Base-by-base conservation (phyloP, 2,797 vertebrate genomes). In the Helicolenus hilgendorfi region DNA sequence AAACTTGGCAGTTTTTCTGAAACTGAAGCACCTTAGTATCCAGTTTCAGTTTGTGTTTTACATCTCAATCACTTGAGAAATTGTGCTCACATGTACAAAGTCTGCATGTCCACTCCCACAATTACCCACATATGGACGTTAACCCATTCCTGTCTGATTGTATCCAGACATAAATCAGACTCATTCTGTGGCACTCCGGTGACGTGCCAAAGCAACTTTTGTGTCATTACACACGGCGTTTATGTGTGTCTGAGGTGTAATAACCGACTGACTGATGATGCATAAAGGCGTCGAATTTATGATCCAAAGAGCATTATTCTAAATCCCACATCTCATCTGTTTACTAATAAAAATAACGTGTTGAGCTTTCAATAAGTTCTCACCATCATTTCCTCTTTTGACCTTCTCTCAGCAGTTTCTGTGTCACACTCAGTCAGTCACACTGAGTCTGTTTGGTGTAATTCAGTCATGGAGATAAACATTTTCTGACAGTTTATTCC, bases 221-320 rank as follows among this genome's bases (percentile, higher is more conserved):
- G 49, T 83, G 67, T 56, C 72, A 77, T 79, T 38, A 26, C 18
- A 29, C 53, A 9, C 69, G 1, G 49, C 33, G 2, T 53, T 73
- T 84, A 55, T 68, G 35, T 76, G 72, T 55, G 33, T 68, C 68
- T 33, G 59, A n/a, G n/a, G 26, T 62, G 38, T 65, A 60, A 75
- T 59, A 78, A 55, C n/a, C 2, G 10, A 5, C 33, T 8, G 22
- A 60, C 64, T 35, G 70, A 68, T 82, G 87, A 77, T 4, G 24
- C 78, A 60, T 59, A 41, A 58, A 77, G 22, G n/a, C 7, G 4
- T 79, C 18, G 65, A 36, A 79, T 87, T 80, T 60, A 80, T 77
- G 38, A 78, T 67, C 64, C 59, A n/a, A 1, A 5, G 10, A 77
- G 29, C 73, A 53, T 72, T 38, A 14, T 73, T 60, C 45, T 74